Conservation (phyloP, 2,113 vertebrate genomes). For the Hylia prasina region DNA sequence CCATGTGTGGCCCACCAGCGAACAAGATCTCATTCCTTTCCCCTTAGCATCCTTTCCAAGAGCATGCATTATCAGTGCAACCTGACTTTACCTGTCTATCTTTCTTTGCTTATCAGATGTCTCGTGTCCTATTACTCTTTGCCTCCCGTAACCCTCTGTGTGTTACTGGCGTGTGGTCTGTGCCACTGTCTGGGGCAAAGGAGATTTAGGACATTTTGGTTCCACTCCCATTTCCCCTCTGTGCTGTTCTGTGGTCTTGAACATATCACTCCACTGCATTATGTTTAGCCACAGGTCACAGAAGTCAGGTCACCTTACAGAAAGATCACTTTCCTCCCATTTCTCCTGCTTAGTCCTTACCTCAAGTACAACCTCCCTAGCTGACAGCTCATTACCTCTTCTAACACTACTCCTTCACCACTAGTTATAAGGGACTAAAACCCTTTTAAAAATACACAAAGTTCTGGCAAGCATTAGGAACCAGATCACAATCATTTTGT, state of each 20-base stretch:
- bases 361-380: neutral
- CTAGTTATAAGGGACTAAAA: neutral
- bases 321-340: neutral
- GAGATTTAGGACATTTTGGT: neutral
- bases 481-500: fast-evolving
- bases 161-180: neutral
- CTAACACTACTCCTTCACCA: neutral
- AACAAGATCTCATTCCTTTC: neutral
- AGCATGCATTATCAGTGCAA: neutral
- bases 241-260: neutral
- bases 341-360: neutral
- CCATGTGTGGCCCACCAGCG: neutral
- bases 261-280: neutral
- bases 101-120: neutral
- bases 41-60: neutral
- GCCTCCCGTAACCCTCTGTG: neutral
- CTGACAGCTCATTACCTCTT: neutral
- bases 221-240: neutral
- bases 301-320: neutral
- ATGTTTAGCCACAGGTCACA: neutral
- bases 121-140: neutral
- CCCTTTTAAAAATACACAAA: neutral
- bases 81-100: neutral
- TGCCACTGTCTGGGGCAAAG: neutral
- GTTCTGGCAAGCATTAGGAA: neutral